Conservation (phyloP, 2,888 invertebrate genomes). For the Operophtera brumata region DNA sequence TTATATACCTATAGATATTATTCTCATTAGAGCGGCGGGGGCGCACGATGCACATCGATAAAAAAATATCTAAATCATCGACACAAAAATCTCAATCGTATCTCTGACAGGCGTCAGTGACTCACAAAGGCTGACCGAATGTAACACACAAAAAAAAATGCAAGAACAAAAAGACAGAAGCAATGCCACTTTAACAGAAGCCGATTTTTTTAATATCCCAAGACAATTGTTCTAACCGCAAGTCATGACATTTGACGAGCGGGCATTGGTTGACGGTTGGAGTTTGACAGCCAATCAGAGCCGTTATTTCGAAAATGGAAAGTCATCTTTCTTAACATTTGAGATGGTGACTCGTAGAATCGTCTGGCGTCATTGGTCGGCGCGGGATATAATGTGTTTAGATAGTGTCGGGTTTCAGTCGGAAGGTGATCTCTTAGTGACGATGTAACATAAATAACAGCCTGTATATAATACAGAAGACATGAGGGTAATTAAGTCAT, state of each 20-base stretch:
- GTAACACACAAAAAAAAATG: conserved; percentile 12
- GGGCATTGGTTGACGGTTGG: conserved; percentile 68
- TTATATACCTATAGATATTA: neutral
- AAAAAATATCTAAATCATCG: conserved; percentile 19
- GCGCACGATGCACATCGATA: conserved; percentile 16
- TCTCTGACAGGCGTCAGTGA: conserved; percentile 28
- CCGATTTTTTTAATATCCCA: conserved; percentile 50
- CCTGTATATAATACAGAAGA: neutral
- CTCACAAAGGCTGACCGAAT: conserved; percentile 27
- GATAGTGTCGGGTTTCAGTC: conserved; percentile 25
- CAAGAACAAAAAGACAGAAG: conserved; percentile 45
- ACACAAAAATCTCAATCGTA: conserved; percentile 21
- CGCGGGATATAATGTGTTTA: conserved; percentile 34
- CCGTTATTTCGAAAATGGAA: conserved; percentile 67
- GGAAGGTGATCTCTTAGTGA: conserved; percentile 2
- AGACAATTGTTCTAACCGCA: conserved; percentile 65
- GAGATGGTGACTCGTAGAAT: conserved; percentile 59
- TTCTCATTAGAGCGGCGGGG: conserved; percentile 18
- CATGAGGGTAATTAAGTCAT: conserved; percentile 19
- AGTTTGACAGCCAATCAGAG: conserved; percentile 78
- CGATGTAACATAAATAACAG: neutral
- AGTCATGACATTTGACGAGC: conserved; percentile 78
- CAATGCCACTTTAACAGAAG: conserved; percentile 76
- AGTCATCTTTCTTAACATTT: conserved; percentile 77
- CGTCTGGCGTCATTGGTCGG: conserved; percentile 47